Evolutionary conservation across 2,797 vertebrate species (phyloP), one percentile per base, ranked within the genome.

Genomic region (Esox lucius): DNA sequence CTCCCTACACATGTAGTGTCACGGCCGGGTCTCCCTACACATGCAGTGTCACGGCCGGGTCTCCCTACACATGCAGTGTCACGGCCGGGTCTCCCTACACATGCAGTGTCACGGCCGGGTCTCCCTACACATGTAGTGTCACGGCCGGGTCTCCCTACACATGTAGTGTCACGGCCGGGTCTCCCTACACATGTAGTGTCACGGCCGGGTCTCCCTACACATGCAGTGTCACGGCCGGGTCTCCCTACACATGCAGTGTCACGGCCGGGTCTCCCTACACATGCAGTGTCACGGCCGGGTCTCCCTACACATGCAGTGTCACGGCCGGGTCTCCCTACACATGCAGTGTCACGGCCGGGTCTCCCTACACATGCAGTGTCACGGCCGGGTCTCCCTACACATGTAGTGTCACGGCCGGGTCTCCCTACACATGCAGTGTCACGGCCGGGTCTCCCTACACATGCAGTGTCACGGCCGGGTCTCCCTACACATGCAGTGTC

Each of bases 51-150:
- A 59, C 59, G n/a, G 11, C 19, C 9, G 22, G 59, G n/a, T 90
- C 89, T 88, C 85, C 81, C 78, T 70, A 51, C 78, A 81, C 81
- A 87, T 87, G 86, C 85, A 87, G 90, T 88, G 88, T 90, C 86
- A 91, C 46, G 42, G 46, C 6, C 42, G 42, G 46, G 6, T 46
- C 42, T 46, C 42, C 1, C 2, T 8, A 46, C 42, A 8, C 42
- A 4, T 8, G 1, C 1, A 12, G 6, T 46, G 42, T 46, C 42
- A 46, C 8, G 1, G 46, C 42, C 42, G 48, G 64, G 46, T 15
- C 0, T n/a, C 35, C 15, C 53, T 46, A 46, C 42, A 46, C 42
- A 5, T 8, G 8, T 9, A 46, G 42, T 46, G 42, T 46, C 42
- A 46, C 46, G 8, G 46, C 42, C 42, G 42, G 46, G 6, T 4